Evolutionary conservation across 2,888 invertebrate species (phyloP).

Genomic region (Hirtodrosophila trivittata): DNA sequence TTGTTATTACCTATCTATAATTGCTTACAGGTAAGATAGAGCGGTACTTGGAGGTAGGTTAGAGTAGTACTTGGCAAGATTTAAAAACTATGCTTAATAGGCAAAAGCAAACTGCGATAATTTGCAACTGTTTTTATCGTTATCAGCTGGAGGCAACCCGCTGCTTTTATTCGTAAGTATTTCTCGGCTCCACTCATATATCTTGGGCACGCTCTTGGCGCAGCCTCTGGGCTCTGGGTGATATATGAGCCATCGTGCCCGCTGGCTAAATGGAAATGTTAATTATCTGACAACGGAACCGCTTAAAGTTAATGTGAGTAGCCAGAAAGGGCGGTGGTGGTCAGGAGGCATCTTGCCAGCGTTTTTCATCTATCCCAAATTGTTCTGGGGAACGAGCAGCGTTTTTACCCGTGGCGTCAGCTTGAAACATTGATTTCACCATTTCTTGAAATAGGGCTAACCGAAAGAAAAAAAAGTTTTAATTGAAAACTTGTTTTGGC

Average conservation of each 20-base stretch:
- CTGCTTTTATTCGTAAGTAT: constrained; percentile 4
- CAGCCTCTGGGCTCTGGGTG: constrained; percentile 21
- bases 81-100: constrained; percentile 24
- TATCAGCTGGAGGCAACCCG: constrained; percentile 14
- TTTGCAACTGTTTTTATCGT: constrained; percentile 50
- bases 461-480: constrained; percentile 69
- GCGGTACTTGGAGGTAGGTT: too few species aligned
- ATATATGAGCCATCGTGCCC: constrained; percentile 43
- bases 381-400: background rate
- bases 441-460: constrained; percentile 68
- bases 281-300: constrained; percentile 72
- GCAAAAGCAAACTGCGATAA: constrained; percentile 30
- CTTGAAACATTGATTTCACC: constrained; percentile 64
- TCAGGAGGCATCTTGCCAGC: constrained; percentile 29
- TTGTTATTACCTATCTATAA: too few species aligned
- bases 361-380: too few species aligned
- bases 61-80: too few species aligned
- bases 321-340: constrained; percentile 20
- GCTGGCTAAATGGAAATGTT: constrained; percentile 69
- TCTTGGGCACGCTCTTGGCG: constrained; percentile 23
- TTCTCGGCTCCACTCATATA: constrained; percentile 15
- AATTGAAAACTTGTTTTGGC: constrained; percentile 73
- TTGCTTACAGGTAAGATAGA: too few species aligned
- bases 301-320: constrained; percentile 52
- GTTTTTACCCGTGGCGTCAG: constrained; percentile 28